phyloP scores from a whole-genome alignment of 1,140 invertebrate genomes.

The Asobara japonica region DNA sequence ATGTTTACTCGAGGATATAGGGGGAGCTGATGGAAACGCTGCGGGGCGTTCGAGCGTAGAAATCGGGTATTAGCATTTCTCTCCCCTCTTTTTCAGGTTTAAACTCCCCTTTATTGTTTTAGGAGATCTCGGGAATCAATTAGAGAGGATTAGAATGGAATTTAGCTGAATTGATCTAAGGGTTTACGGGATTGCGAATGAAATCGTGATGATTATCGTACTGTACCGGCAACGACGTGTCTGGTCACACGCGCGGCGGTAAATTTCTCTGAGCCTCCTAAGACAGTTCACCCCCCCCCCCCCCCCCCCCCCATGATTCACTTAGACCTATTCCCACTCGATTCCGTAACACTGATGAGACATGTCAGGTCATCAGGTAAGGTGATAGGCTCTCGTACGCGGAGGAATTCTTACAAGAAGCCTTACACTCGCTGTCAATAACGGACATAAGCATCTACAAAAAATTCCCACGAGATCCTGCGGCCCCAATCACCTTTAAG shows the following conservation, averaged over 20 bases:
- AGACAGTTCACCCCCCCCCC: no score
- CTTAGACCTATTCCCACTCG: background rate
- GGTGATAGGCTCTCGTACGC: constrained; percentile 47
- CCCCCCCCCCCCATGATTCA: background rate
- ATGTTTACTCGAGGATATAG: constrained; percentile 43
- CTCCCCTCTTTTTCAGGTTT: constrained; percentile 45
- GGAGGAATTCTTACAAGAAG: constrained; percentile 62
- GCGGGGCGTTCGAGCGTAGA: constrained; percentile 49
- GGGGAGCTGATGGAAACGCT: constrained; percentile 36
- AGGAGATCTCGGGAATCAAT: constrained; percentile 23
- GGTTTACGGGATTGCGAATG: background rate
- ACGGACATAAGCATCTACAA: background rate
- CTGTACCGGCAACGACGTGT: no score
- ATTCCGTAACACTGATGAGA: background rate
- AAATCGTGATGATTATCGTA: background rate
- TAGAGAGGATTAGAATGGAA: constrained; percentile 14
- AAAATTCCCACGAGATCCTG: constrained; percentile 14
- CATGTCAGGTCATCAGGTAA: constrained; percentile 46
- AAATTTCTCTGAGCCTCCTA: no score
- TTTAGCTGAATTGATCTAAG: background rate
- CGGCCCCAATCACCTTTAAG: background rate
- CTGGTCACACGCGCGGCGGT: no score
- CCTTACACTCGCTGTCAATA: constrained; percentile 38
- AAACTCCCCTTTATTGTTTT: constrained; percentile 50
- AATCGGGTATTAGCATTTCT: constrained; percentile 50